A percentile compares a stretch with the other conserved stretches of the same genome.
Evolutionary conservation across 2,797 vertebrate species (phyloP).

Genomic region (Rhincodon typus): DNA sequence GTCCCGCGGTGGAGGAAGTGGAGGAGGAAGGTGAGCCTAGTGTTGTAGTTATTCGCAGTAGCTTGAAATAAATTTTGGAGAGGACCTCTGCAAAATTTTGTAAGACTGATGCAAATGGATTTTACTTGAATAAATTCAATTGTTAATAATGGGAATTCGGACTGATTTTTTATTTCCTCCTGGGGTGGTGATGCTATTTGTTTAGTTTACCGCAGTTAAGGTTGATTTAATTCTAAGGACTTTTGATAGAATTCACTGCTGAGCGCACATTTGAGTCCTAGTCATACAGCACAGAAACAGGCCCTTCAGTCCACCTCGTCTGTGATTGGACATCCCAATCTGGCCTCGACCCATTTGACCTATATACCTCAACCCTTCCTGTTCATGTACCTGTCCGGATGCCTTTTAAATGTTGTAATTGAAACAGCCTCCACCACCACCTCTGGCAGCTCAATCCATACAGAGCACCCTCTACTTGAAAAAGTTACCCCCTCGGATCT

Average conservation of each 20-base stretch:
- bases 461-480: too few relatives aligned
- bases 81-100: neutral
- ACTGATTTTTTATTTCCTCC: neutral
- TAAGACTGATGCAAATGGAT: neutral
- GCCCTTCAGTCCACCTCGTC: too few relatives aligned
- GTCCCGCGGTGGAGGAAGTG: slow-evolving; percentile 67
- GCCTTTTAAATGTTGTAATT: too few relatives aligned
- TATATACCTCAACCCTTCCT: too few relatives aligned
- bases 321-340: too few relatives aligned
- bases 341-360: too few relatives aligned
- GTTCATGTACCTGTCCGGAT: too few relatives aligned
- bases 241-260: neutral
- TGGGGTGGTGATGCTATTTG: neutral
- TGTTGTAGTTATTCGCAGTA: neutral
- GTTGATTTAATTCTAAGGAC: neutral
- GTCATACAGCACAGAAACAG: too few relatives aligned
- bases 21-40: slow-evolving; percentile 73
- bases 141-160: neutral
- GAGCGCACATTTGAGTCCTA: too few relatives aligned
- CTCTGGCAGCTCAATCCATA: too few relatives aligned
- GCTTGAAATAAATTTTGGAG: neutral
- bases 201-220: neutral
- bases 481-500: too few relatives aligned
- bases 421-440: too few relatives aligned
- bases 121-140: neutral